Evolutionary conservation across 2,113 vertebrate genomes (phyloP).

Genomic region (Stercorarius parasiticus): DNA sequence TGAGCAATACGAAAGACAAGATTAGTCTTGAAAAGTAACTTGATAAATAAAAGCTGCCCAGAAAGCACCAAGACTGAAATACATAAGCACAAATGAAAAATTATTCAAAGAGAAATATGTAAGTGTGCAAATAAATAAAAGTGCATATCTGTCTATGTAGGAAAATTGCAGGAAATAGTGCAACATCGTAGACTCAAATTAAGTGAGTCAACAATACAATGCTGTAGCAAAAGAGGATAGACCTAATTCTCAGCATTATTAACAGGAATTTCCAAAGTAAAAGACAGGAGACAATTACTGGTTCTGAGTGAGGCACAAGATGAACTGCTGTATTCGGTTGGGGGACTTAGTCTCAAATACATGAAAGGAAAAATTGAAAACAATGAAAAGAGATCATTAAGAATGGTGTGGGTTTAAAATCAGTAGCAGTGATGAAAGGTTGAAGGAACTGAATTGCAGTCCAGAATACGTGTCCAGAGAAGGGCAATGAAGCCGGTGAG

Average conservation of each 20-base stretch:
- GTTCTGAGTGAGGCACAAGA: background rate
- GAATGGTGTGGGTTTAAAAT: background rate
- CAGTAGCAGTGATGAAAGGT: background rate
- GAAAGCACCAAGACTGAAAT: background rate
- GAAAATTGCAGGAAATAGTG: background rate
- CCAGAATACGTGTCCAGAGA: background rate
- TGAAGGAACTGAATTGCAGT: background rate
- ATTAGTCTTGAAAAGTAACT: background rate
- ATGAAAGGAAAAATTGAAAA: background rate
- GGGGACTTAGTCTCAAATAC: background rate
- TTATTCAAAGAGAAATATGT: background rate
- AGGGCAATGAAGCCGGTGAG: background rate
- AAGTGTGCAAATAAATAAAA: background rate
- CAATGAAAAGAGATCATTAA: background rate
- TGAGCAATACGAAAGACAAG: background rate
- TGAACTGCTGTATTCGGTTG: background rate
- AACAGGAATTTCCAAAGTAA: background rate
- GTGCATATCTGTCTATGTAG: background rate
- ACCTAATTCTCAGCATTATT: background rate
- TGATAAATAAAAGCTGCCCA: background rate
- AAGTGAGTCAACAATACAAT: background rate
- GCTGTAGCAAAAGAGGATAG: background rate
- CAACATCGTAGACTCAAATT: background rate
- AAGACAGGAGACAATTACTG: background rate
- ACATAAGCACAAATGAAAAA: background rate